These are phyloP conservation scores for Mystacornis crossleyi DNA, from an alignment of 2,113 vertebrate species.

Conservation along the genomic window DNA sequence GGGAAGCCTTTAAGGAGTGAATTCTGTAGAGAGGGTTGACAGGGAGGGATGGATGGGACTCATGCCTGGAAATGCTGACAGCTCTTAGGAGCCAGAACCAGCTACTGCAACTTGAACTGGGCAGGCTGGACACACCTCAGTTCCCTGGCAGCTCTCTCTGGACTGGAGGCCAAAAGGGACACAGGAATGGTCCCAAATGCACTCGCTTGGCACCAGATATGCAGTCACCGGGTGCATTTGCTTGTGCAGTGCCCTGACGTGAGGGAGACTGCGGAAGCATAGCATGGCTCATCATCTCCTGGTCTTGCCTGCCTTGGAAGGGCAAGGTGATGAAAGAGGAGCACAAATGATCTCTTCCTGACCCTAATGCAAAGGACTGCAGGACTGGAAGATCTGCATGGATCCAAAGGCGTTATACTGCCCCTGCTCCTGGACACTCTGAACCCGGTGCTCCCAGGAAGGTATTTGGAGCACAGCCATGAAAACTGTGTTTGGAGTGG, in stretches of 20 bases:
- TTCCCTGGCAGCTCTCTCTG: not conserved
- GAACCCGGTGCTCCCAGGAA: fast-evolving
- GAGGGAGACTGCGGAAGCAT: fast-evolving
- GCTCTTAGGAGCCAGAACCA: not conserved
- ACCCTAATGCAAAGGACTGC: not conserved
- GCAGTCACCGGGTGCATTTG: fast-evolving
- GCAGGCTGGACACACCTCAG: not conserved
- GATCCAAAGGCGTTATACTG: not conserved
- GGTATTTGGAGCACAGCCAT: not conserved
- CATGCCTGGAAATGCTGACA: not conserved
- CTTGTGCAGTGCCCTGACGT: fast-evolving
- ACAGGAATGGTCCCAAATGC: not conserved
- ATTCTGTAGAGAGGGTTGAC: not conserved
- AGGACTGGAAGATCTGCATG: not conserved
- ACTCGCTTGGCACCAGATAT: not conserved
- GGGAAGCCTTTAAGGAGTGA: not conserved
- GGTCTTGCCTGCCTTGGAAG: not conserved
- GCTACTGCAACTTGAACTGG: not conserved
- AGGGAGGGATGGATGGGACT: not conserved
- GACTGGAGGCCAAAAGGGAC: not conserved
- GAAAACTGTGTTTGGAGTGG: not conserved
- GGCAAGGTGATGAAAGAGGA: not conserved
- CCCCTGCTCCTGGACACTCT: not conserved
- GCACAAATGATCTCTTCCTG: not conserved
- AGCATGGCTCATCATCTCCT: not conserved